A percentile compares a stretch with the other conserved stretches of the same genome.
Evolutionary conservation across 2,113 vertebrate genomes (phyloP).

Genomic region (Halcyon senegalensis): DNA sequence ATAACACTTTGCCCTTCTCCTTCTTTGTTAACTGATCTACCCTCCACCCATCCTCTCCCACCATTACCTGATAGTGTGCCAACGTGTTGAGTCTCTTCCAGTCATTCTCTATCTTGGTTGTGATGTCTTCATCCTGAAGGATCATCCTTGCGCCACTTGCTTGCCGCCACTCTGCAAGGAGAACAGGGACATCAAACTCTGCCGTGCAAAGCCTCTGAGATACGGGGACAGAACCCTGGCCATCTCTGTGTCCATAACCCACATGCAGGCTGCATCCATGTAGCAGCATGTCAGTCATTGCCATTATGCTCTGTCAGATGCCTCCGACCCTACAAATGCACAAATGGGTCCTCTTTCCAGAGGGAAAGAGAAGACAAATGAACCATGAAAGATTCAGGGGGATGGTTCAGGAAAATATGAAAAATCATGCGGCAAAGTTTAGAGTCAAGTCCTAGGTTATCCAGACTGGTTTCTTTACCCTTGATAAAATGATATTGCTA

Average conservation of each 20-base stretch:
- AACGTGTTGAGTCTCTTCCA: conserved; percentile 84
- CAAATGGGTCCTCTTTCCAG: neutral
- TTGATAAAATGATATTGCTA: neutral
- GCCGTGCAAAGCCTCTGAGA: neutral
- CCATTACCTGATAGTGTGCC: conserved; percentile 77
- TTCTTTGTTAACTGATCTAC: neutral
- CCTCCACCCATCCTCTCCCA: neutral
- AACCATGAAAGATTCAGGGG: neutral
- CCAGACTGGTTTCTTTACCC: neutral
- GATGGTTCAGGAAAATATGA: neutral
- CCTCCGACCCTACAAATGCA: neutral
- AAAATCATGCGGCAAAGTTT: neutral
- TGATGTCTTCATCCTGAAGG: conserved; percentile 85
- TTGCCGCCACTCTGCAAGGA: conserved; percentile 81
- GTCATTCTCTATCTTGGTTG: conserved; percentile 86
- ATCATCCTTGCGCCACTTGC: conserved; percentile 80
- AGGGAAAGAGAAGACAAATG: neutral
- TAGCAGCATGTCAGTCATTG: too few species aligned
- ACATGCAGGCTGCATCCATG: neutral
- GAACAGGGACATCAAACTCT: neutral
- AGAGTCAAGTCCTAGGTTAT: neutral
- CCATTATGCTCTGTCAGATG: neutral
- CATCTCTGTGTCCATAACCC: neutral
- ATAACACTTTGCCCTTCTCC: neutral
- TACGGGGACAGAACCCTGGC: neutral